Percentiles rank a stretch among this genome's conserved stretches.
These are phyloP conservation scores for Cyprinus carpio DNA, from an alignment of 2,113 vertebrate species.

Conservation along the genomic window DNA sequence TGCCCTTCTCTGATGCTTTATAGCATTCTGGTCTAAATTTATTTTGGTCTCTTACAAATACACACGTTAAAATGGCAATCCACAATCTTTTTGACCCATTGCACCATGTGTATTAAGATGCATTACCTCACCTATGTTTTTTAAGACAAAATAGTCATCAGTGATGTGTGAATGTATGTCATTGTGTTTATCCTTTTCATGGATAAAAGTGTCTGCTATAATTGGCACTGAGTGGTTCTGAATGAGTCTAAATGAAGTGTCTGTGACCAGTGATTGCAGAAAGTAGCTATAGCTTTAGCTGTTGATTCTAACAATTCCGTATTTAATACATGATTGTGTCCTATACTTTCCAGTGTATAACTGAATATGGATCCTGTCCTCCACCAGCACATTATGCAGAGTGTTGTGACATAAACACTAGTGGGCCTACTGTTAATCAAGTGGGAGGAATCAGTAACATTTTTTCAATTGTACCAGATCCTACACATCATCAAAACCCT, in stretches of 20 bases:
- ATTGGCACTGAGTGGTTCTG: background rate
- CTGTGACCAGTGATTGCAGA: background rate
- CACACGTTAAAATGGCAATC: background rate
- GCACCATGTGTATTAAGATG: background rate
- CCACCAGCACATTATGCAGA: conserved; percentile 62
- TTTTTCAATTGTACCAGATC: conserved; percentile 65
- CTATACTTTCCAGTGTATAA: conserved; percentile 3
- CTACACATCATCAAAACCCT: conserved; percentile 55
- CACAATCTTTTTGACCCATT: background rate
- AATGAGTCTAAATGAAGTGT: conserved; percentile 1
- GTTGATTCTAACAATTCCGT: background rate
- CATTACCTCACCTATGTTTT: background rate
- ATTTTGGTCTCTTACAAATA: background rate
- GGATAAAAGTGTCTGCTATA: background rate
- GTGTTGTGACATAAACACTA: conserved; percentile 67
- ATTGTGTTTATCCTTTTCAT: background rate
- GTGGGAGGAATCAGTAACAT: conserved; percentile 72
- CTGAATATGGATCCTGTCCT: conserved; percentile 10
- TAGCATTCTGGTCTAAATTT: background rate
- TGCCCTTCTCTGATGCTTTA: background rate
- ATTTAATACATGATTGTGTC: background rate
- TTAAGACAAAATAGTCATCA: too few species aligned
- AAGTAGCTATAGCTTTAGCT: background rate
- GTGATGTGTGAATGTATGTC: background rate
- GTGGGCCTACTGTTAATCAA: conserved; percentile 68